phyloP scores from a whole-genome alignment of 1,140 invertebrate genomes.

The Propsilocerus akamusi region DNA sequence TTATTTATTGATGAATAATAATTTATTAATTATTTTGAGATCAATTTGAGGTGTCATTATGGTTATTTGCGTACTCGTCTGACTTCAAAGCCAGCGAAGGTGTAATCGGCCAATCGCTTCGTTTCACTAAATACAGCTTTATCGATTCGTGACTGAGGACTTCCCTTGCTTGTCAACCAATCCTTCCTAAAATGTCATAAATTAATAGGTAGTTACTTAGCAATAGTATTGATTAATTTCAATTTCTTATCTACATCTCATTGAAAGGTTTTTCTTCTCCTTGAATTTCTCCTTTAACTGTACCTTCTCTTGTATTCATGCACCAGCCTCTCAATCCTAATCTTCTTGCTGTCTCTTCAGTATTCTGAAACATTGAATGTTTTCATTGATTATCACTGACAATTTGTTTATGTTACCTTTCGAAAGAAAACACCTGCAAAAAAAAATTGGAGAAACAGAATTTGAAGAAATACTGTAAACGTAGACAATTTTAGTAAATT shows the following conservation, averaged over 20 bases:
- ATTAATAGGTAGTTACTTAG: constrained; percentile 5
- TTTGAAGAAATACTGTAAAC: not conserved
- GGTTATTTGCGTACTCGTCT: constrained; percentile 5
- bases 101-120: constrained; percentile 19
- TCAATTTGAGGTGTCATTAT: no score
- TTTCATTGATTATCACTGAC: not conserved
- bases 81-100: constrained; percentile 18
- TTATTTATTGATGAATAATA: no score
- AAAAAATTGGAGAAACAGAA: not conserved
- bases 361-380: constrained; percentile 29
- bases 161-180: constrained; percentile 38
- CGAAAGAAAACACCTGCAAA: constrained; percentile 28
- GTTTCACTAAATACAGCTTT: constrained; percentile 36
- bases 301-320: constrained; percentile 41
- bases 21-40: no score
- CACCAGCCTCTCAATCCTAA: constrained; percentile 46
- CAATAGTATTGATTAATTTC: not conserved
- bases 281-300: constrained; percentile 44
- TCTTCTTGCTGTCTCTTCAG: constrained; percentile 33
- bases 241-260: constrained; percentile 36
- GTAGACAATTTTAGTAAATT: not conserved
- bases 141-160: constrained; percentile 39
- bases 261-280: constrained; percentile 32
- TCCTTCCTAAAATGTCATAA: constrained; percentile 30
- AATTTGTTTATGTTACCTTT: constrained; percentile 19